Evolutionary conservation across 1,140 invertebrate species (phyloP).

Genomic region (Stegodyphus mimosarum): DNA sequence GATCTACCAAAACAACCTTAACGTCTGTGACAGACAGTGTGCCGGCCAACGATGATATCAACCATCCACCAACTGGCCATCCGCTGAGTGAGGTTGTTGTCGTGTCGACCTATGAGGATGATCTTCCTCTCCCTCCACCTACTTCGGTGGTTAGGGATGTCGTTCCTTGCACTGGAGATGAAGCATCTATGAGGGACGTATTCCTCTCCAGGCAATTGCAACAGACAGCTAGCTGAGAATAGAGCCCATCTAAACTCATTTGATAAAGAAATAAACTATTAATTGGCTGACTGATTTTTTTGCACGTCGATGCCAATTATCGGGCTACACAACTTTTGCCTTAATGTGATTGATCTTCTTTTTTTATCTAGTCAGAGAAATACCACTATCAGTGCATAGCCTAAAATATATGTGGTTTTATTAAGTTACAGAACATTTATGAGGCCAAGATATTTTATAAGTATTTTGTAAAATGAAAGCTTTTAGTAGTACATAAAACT

Average conservation of each 20-base stretch:
- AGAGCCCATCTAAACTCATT: neutral
- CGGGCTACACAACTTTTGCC: neutral
- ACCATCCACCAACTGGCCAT: slow-evolving; percentile 1
- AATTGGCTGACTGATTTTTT: neutral
- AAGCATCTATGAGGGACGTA: neutral
- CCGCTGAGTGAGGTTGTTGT: slow-evolving; percentile 40
- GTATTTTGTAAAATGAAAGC: too few relatives aligned
- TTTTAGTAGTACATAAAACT: too few relatives aligned
- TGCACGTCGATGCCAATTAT: neutral
- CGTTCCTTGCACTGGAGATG: slow-evolving; percentile 5
- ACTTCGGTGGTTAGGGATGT: slow-evolving; percentile 11
- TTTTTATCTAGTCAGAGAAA: neutral
- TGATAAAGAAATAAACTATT: neutral
- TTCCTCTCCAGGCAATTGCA: slow-evolving; percentile 32
- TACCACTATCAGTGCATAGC: too few relatives aligned
- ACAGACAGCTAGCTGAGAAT: slow-evolving; percentile 41
- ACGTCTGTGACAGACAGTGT: slow-evolving; percentile 42
- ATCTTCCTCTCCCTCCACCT: slow-evolving; percentile 12
- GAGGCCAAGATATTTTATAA: too few relatives aligned
- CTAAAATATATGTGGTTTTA: too few relatives aligned
- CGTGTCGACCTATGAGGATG: slow-evolving; percentile 18
- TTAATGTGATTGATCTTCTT: neutral
- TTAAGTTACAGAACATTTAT: too few relatives aligned
- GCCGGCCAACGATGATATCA: neutral
- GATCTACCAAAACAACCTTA: slow-evolving; percentile 40